Conservation (phyloP, 2,888 invertebrate genomes). For the Heliconius sara region DNA sequence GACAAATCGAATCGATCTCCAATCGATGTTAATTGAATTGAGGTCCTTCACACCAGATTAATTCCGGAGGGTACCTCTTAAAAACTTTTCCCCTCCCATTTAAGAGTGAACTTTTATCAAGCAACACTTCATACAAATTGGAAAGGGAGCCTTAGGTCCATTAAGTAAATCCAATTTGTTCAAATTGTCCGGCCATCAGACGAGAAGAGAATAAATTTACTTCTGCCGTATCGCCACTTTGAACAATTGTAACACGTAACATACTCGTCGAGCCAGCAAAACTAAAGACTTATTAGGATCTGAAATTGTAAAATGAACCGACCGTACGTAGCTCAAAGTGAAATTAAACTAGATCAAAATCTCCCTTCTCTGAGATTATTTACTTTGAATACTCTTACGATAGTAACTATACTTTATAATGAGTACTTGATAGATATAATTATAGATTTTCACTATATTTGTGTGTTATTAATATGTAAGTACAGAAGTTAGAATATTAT, state of each 20-base stretch:
- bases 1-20: constrained; percentile 22
- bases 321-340: neutral
- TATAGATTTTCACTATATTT: too few relatives aligned
- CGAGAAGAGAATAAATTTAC: constrained; percentile 49
- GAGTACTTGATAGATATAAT: too few relatives aligned
- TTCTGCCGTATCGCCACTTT: constrained; percentile 43
- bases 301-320: constrained; percentile 13
- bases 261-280: constrained; percentile 8
- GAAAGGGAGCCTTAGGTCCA: constrained; percentile 49
- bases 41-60: constrained; percentile 31
- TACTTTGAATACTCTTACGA: neutral
- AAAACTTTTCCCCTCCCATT: constrained; percentile 32
- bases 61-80: constrained; percentile 24
- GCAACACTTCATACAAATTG: constrained; percentile 50
- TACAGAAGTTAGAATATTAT: too few relatives aligned
- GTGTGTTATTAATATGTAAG: too few relatives aligned
- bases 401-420: too few relatives aligned
- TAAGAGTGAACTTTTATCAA: constrained; percentile 44
- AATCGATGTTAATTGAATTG: constrained; percentile 26
- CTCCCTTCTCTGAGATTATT: neutral
- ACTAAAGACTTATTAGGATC: constrained; percentile 28
- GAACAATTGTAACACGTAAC: constrained; percentile 37
- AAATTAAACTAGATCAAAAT: neutral
- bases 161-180: constrained; percentile 54
- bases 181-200: constrained; percentile 50